Percentiles rank a stretch among this genome's conserved stretches.
Evolutionary conservation across 2,113 vertebrate species (phyloP).

Genomic region (Ictalurus furcatus): DNA sequence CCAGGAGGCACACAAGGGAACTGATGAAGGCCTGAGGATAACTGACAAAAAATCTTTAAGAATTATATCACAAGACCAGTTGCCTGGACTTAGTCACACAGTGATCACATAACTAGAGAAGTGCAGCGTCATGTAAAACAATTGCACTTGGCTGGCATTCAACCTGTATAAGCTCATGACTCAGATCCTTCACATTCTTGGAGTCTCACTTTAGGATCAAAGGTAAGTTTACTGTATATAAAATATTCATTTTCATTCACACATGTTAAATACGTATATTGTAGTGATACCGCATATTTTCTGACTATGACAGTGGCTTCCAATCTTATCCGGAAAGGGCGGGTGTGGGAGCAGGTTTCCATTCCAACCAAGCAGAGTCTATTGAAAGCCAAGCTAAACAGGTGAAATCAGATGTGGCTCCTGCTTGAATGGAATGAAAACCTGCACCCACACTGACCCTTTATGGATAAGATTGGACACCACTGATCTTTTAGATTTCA

Average conservation of each 20-base stretch:
- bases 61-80: not conserved
- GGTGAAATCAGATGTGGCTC: no score
- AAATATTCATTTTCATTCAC: not conserved
- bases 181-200: not conserved
- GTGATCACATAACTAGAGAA: conserved; percentile 31
- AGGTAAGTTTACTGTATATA: not conserved
- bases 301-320: not conserved
- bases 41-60: not conserved
- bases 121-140: conserved; percentile 5
- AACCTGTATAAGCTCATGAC: conserved; percentile 23
- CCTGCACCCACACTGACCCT: no score
- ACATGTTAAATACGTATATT: not conserved
- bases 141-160: conserved; percentile 14
- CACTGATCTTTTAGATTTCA: not conserved
- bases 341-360: no score
- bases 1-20: not conserved
- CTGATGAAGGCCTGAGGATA: not conserved
- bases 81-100: not conserved
- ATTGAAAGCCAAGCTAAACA: no score
- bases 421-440: no score
- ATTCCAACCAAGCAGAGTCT: no score
- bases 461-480: no score
- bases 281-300: not conserved
- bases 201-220: not conserved
- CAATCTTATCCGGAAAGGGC: no score